Evolutionary conservation across 2,797 vertebrate genomes (phyloP).

Genomic region (Acipenser ruthenus): DNA sequence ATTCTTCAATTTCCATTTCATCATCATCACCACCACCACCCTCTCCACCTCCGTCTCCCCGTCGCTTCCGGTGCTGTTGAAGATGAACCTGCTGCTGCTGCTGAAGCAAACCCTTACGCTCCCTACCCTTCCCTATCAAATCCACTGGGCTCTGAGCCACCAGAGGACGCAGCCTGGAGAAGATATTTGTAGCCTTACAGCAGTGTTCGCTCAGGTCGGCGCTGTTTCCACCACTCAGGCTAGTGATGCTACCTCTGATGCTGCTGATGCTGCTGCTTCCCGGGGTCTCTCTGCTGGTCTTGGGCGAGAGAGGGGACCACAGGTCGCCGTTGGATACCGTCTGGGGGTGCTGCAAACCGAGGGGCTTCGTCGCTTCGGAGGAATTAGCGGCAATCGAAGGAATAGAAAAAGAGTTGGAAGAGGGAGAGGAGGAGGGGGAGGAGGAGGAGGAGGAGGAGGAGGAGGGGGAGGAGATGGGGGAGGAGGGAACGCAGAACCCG

Average conservation of each 20-base stretch:
- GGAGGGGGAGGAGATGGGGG: constrained; percentile 12
- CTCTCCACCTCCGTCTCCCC: constrained; percentile 26
- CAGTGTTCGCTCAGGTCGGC: too few relatives aligned
- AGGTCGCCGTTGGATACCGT: constrained; percentile 39
- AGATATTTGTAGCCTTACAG: constrained; percentile 43
- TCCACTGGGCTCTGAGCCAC: constrained; percentile 63
- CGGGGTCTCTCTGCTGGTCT: constrained; percentile 26
- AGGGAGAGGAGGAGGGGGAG: neutral
- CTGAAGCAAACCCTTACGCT: constrained; percentile 48
- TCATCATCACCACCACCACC: neutral
- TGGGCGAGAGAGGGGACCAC: constrained; percentile 36
- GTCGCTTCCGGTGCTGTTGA: constrained; percentile 46
- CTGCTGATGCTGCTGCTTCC: constrained; percentile 27
- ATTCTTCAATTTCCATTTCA: too few relatives aligned
- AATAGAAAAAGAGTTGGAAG: too few relatives aligned
- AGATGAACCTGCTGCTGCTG: constrained; percentile 56
- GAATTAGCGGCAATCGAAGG: constrained; percentile 3
- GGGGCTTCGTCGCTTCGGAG: accelerated
- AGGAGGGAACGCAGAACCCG: constrained; percentile 58
- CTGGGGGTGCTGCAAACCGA: constrained; percentile 23
- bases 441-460: constrained; percentile 12
- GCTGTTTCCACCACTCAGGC: constrained; percentile 40
- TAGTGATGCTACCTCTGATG: constrained; percentile 34
- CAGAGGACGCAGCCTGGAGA: constrained; percentile 68
- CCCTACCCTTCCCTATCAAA: constrained; percentile 58